Evolutionary conservation across 2,888 invertebrate species (phyloP).

Genomic region (Stomorhina lunata): DNA sequence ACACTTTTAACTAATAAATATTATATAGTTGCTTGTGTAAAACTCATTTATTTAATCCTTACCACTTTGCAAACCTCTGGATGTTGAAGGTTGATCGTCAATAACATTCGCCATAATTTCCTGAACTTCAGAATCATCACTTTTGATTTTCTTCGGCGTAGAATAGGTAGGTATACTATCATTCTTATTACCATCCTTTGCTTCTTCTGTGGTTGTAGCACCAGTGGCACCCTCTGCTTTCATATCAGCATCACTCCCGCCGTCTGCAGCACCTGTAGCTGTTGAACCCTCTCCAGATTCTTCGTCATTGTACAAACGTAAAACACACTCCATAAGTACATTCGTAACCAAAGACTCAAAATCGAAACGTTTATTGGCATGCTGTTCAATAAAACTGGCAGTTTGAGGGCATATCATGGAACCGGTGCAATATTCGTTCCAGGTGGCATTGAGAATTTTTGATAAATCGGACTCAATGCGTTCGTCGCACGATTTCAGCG

Average conservation of each 20-base stretch:
- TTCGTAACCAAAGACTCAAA: conserved; percentile 83
- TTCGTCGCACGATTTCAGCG: conserved; percentile 75
- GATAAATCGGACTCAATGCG: conserved; percentile 83
- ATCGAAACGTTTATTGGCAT: conserved; percentile 78
- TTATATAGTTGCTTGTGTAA: no score
- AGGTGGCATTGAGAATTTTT: conserved; percentile 86
- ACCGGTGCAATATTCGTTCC: conserved; percentile 84
- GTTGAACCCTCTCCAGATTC: conserved; percentile 62
- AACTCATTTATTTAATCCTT: conserved; percentile 32
- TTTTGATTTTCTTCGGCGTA: conserved; percentile 80
- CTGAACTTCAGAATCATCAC: conserved; percentile 79
- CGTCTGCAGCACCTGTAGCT: conserved; percentile 6
- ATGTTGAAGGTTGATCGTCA: conserved; percentile 70
- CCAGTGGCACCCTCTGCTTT: conserved; percentile 11
- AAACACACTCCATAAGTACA: conserved; percentile 80
- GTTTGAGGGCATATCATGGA: conserved; percentile 82
- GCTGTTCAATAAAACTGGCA: conserved; percentile 82
- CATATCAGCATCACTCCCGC: conserved; percentile 47
- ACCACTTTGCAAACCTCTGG: conserved; percentile 66
- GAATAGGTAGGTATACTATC: conserved; percentile 70
- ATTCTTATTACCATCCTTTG: conserved; percentile 59
- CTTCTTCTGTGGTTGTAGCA: conserved; percentile 17
- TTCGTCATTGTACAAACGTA: conserved; percentile 79
- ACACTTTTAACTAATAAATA: no score
- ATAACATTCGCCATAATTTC: conserved; percentile 76